Evolutionary conservation across 2,888 invertebrate species (phyloP).

Genomic region (Leucophenga maculata): DNA sequence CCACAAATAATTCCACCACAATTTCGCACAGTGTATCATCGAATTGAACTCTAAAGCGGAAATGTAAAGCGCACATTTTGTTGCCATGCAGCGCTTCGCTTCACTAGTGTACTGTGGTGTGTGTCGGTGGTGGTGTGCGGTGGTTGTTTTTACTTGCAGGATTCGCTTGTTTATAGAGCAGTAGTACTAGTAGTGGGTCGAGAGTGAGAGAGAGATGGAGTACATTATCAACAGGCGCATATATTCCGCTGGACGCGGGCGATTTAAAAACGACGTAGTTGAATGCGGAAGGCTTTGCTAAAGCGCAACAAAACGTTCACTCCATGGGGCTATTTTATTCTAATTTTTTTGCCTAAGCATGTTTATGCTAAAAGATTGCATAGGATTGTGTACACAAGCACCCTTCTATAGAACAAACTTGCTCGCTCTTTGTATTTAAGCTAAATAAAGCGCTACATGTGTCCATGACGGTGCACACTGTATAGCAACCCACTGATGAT

Average conservation of each 20-base stretch:
- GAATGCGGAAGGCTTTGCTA: constrained; percentile 20
- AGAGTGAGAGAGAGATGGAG: not conserved
- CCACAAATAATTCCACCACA: no score
- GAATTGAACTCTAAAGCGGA: constrained; percentile 5
- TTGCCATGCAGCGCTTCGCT: constrained; percentile 13
- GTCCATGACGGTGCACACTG: constrained; percentile 43
- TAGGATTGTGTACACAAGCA: constrained; percentile 39
- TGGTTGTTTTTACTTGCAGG: not conserved
- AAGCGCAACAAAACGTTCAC: constrained; percentile 27
- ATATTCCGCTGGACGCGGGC: not conserved
- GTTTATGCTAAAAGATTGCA: constrained; percentile 65
- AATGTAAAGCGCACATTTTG: constrained; percentile 20
- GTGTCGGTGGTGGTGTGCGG: not conserved
- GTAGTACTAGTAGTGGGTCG: not conserved
- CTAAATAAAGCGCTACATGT: constrained; percentile 65
- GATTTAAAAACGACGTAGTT: not conserved
- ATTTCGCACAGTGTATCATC: not conserved
- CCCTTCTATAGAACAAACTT: not conserved
- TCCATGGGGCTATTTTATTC: constrained; percentile 5
- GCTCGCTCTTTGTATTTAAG: constrained; percentile 48
- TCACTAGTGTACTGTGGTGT: not conserved
- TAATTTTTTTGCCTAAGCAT: constrained; percentile 7
- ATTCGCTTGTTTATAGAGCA: not conserved
- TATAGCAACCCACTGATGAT: no score
- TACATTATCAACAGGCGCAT: constrained; percentile 19